Base-by-base conservation (phyloP, 2,797 vertebrate genomes). In the Bradypodion pumilum region DNA sequence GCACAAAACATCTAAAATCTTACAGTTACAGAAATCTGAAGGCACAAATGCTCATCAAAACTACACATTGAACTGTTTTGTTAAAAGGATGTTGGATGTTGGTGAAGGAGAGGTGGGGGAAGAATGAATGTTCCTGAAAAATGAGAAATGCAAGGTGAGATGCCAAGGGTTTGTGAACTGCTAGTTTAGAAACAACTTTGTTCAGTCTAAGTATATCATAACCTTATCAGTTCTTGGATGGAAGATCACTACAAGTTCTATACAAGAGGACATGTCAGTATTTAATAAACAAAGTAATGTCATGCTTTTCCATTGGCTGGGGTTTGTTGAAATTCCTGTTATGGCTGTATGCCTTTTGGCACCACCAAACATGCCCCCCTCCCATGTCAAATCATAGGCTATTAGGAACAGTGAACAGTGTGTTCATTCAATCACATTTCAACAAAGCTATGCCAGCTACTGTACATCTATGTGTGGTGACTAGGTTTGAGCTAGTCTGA, bases 301-400 rank as follows among this genome's bases (percentile, higher is more conserved):
- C 44, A 5, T 76, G 72, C 86, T 78, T 74, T 19, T 5, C 68
- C 60, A 42, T 0, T 0, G 19, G 65, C 77, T 27, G 69, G 7
- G 0, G 74, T 80, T 83, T 81, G 56, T 72, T 90, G 83, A 63
- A 85, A 80, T 88, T 91, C 90, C 88, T 92, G 82, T 92, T 89
- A 86, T 74, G 81, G 37, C 74, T n/a, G 4, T 25, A 56, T 56
- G 52, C 21, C 19, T 56, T 56, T 15, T 21, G 13, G 52, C 52
- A 56, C 52, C 23, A 27, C 70, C 37, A 19, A n/a, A n/a, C n/a
- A n/a, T n/a, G n/a, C n/a, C n/a, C 16, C 7, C 37, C 83, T 56
- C 77, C 27, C 46, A 83, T 83, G 84, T 76, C 83, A 92, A 92
- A 88, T 89, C 89, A 81, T 5, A 0, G 23, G 46, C 84, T 75